A percentile compares a stretch with the other conserved stretches of the same genome.
Conservation (phyloP, 2,888 invertebrate species). For the Dynastes grantii region DNA sequence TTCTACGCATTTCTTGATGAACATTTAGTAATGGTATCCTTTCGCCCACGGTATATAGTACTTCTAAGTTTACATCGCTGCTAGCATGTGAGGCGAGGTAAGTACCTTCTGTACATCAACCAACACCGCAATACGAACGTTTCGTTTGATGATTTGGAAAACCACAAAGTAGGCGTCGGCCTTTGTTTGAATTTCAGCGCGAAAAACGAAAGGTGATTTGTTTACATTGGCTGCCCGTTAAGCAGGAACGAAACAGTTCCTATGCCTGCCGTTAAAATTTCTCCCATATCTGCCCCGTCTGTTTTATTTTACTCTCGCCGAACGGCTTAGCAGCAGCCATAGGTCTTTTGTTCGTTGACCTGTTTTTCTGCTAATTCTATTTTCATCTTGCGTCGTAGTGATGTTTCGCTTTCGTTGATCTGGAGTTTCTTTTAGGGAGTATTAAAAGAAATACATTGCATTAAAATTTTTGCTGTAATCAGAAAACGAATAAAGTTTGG, state of each 20-base stretch:
- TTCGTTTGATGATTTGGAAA: neutral
- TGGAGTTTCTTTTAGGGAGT: no score
- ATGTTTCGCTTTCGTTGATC: slow-evolving; percentile 19
- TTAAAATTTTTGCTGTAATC: no score
- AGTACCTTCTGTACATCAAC: no score
- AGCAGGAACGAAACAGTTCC: neutral
- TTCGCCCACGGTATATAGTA: no score
- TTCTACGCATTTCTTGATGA: no score
- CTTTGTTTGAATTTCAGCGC: neutral
- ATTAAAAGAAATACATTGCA: no score
- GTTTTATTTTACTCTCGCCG: slow-evolving; percentile 30
- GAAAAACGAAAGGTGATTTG: slow-evolving; percentile 6
- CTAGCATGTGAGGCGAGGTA: no score
- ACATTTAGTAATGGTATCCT: no score
- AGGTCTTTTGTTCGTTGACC: slow-evolving; percentile 35
- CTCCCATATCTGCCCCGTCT: slow-evolving; percentile 1
- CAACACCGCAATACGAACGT: neutral
- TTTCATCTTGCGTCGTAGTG: neutral
- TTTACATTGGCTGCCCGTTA: neutral
- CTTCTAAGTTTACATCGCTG: no score
- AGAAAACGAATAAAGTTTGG: no score
- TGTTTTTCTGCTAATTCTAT: slow-evolving; percentile 37
- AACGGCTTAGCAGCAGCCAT: neutral
- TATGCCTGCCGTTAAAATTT: neutral
- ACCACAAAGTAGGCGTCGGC: neutral